These are phyloP conservation scores for Physella acuta DNA, from an alignment of 1,140 invertebrate genomes.

Conservation along the genomic window DNA sequence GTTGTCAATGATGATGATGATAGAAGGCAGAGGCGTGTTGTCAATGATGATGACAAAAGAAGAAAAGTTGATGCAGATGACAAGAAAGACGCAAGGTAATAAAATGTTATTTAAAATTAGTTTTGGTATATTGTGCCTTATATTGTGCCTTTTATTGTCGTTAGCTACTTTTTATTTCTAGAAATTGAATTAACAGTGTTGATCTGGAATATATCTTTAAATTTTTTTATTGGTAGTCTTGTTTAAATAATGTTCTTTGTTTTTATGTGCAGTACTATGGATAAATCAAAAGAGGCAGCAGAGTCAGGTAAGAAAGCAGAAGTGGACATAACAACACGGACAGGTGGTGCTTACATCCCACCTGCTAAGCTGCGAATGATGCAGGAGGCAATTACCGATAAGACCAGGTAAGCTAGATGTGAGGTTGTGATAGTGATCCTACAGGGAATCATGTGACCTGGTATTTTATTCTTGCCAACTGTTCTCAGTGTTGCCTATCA, in stretches of 20 bases:
- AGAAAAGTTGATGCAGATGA: not conserved
- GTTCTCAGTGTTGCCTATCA: conserved; percentile 88
- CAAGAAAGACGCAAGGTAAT: not conserved
- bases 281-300: not conserved
- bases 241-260: too few relatives aligned
- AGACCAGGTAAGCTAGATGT: conserved; percentile 74
- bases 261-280: too few relatives aligned
- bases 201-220: not conserved
- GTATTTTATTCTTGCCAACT: too few relatives aligned
- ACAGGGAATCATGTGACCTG: too few relatives aligned
- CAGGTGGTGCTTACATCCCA: conserved; percentile 97
- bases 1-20: conserved; percentile 4
- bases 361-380: conserved; percentile 92
- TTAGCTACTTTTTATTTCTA: not conserved
- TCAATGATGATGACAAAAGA: conserved; percentile 5
- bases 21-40: conserved; percentile 16
- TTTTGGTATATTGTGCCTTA: not conserved
- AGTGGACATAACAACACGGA: conserved; percentile 72
- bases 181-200: conserved; percentile 22
- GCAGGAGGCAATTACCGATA: conserved; percentile 92
- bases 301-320: conserved; percentile 30
- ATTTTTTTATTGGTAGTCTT: too few relatives aligned
- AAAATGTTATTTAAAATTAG: not conserved
- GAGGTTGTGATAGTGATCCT: too few relatives aligned
- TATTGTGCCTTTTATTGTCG: not conserved